These are phyloP conservation scores for Harpagifer antarcticus DNA, from an alignment of 2,797 vertebrate species.

Conservation along the genomic window DNA sequence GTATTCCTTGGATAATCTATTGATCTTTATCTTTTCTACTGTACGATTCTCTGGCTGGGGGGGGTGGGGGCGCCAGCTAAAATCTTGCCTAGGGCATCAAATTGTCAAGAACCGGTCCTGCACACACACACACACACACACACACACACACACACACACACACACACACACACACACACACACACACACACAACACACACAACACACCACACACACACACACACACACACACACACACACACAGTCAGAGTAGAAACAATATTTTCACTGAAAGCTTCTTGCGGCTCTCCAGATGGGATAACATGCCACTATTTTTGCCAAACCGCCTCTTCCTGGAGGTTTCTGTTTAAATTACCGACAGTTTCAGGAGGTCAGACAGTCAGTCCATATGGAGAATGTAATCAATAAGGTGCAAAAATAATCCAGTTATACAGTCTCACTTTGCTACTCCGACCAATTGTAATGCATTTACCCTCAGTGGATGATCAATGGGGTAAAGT, in stretches of 20 bases:
- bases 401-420: conserved; percentile 50
- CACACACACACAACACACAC: conserved; percentile 18
- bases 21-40: too few species aligned
- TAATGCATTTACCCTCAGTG: conserved; percentile 55
- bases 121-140: not conserved
- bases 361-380: conserved; percentile 32
- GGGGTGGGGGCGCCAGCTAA: too few species aligned
- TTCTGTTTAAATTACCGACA: conserved; percentile 15
- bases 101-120: too few species aligned
- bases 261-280: conserved; percentile 82
- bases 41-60: too few species aligned
- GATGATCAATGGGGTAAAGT: conserved; percentile 32
- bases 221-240: conserved; percentile 7
- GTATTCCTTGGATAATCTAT: too few species aligned
- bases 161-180: not conserved
- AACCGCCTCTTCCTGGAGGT: conserved; percentile 39
- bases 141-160: not conserved
- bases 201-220: conserved; percentile 16
- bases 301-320: conserved; percentile 51
- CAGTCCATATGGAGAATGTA: conserved; percentile 34
- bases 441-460: conserved; percentile 39
- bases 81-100: too few species aligned
- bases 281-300: conserved; percentile 73
- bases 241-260: conserved; percentile 78
- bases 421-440: conserved; percentile 52